Conservation (phyloP, 2,888 invertebrate species). For the Drosophila pullipes region DNA sequence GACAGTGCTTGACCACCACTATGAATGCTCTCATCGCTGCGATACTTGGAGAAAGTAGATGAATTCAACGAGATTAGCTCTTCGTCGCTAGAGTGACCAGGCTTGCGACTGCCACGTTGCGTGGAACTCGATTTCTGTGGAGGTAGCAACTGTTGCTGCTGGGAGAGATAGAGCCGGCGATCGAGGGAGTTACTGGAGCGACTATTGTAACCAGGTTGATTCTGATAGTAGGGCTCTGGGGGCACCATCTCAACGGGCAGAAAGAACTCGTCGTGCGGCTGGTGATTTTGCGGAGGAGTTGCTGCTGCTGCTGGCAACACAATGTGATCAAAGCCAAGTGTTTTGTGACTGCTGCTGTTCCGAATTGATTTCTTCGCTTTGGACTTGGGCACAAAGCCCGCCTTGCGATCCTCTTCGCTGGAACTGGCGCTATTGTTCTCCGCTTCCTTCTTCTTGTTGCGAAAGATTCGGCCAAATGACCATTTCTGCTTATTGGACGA, state of each 20-base stretch:
- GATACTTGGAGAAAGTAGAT: conserved; percentile 89
- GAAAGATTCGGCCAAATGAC: conserved; percentile 92
- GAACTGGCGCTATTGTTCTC: conserved; percentile 78
- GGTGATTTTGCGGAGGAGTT: conserved; percentile 31
- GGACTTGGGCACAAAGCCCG: conserved; percentile 83
- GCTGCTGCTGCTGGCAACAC: conserved; percentile 80
- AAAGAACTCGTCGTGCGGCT: conserved; percentile 84
- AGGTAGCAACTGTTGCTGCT: conserved; percentile 1
- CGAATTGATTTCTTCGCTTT: conserved; percentile 37
- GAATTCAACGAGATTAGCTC: conserved; percentile 88
- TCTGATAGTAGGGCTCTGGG: conserved; percentile 71
- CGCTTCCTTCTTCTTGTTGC: conserved; percentile 90
- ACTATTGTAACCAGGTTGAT: conserved; percentile 66
- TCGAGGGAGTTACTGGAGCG: conserved; percentile 83
- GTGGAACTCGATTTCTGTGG: conserved; percentile 69
- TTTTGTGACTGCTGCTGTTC: conserved; percentile 17
- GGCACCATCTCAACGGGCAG: conserved; percentile 82
- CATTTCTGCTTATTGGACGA: conserved; percentile 88
- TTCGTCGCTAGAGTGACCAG: conserved; percentile 82
- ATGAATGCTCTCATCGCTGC: conserved; percentile 90
- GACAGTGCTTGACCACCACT: conserved; percentile 85
- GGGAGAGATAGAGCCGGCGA: conserved; percentile 49
- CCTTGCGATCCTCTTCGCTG: conserved; percentile 85
- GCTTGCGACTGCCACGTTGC: conserved; percentile 61
- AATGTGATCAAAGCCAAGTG: conserved; percentile 88